Evolutionary conservation across 2,113 vertebrate genomes (phyloP).

Genomic region (Shinisaurus crocodilurus): DNA sequence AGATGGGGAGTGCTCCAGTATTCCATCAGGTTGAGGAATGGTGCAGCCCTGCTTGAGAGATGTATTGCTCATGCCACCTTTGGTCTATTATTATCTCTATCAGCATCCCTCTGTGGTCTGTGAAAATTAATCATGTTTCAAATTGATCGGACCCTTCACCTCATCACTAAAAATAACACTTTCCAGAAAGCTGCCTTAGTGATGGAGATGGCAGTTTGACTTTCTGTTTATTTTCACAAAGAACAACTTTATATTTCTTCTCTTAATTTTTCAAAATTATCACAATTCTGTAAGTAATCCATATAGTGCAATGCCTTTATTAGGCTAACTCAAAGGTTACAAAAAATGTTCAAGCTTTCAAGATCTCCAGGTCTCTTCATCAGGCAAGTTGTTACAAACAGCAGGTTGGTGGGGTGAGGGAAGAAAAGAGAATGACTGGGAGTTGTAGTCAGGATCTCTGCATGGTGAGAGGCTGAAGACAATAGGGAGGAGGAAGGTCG

Average conservation of each 20-base stretch:
- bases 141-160: not conserved
- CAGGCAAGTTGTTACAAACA: too few relatives aligned
- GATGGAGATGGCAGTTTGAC: rapidly evolving
- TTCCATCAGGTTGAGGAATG: rapidly evolving
- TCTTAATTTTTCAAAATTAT: too few relatives aligned
- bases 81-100: not conserved
- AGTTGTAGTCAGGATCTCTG: too few relatives aligned
- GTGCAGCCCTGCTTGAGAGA: not conserved
- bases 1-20: rapidly evolving
- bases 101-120: not conserved
- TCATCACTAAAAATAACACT: not conserved
- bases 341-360: too few relatives aligned
- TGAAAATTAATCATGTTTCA: not conserved
- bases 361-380: too few relatives aligned
- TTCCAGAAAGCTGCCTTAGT: not conserved
- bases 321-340: too few relatives aligned
- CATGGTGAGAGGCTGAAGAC: too few relatives aligned
- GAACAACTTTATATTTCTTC: not conserved
- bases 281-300: not conserved
- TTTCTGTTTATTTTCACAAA: not conserved
- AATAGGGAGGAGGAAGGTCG: too few relatives aligned
- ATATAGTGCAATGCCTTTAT: not conserved
- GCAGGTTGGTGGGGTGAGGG: too few relatives aligned
- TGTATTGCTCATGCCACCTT: not conserved
- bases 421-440: too few relatives aligned